Base-by-base conservation (phyloP, 2,797 vertebrate species). In the Neosalanx taihuensis region DNA sequence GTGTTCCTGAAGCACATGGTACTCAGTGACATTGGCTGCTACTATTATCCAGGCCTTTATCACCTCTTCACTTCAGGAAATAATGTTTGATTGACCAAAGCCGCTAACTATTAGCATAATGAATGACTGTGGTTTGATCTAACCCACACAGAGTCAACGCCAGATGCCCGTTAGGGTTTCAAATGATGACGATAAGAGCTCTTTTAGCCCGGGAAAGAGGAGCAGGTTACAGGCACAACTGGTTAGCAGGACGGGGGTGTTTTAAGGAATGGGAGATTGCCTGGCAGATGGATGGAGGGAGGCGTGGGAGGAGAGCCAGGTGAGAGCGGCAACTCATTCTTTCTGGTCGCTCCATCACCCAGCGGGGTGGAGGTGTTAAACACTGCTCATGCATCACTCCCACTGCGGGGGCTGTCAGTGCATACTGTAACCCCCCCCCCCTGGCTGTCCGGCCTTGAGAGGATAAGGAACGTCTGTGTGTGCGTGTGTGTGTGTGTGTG, bases 71-170 rank as follows among this genome's bases (percentile, higher is more conserved):
- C 26, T 18, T 46, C 23, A n/a, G 10, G 37, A 6, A 18, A 53
- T 26, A 30, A 15, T 30, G 26, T 29, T 30, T 2, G 4, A 56
- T 67, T 56, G 46, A 67, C 31, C 6, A 67, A 35, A 51, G 51
- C 73, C 49, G 35, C 26, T 63, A 46, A 35, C 67, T n/a, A 76
- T 67, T 69, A 59, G 68, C 46, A 64, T 71, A 79, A 67, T 69
- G 12, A 77, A 68, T 26, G 33, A 23, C 53, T 67, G 20, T 67
- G 64, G 18, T 58, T 7, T 67, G 65, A 37, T 61, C 15, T 68
- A 70, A 64, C 66, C 71, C 65, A 71, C 64, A n/a, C 58, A 20
- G 18, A 31, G 49, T 57, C 60, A 67, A 31, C 35, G 58, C 35
- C 60, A 79, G 9, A 18, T n/a, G 57, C 35, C 35, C 29, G 51